Evolutionary conservation across 1,140 invertebrate genomes (phyloP).

Genomic region (Pachyrhynchus sulphureomaculatus): DNA sequence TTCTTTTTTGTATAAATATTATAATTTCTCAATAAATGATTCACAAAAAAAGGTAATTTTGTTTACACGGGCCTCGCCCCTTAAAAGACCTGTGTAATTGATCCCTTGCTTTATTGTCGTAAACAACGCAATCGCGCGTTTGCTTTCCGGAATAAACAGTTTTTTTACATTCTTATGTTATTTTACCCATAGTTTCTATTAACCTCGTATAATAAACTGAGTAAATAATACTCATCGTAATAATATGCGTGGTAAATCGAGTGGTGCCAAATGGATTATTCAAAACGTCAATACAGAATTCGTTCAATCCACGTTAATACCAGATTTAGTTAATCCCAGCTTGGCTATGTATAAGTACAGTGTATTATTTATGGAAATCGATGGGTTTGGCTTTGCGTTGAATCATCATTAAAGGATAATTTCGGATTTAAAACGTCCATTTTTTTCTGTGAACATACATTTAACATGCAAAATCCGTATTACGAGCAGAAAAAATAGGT

Average conservation of each 20-base stretch:
- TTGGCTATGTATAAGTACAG: constrained; percentile 16
- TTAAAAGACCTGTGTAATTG: too few relatives aligned
- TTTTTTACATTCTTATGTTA: too few relatives aligned
- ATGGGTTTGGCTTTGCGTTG: constrained; percentile 17
- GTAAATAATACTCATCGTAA: background rate
- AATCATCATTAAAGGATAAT: constrained; percentile 25
- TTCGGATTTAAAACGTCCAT: constrained; percentile 1
- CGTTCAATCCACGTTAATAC: constrained; percentile 18
- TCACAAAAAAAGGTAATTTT: too few relatives aligned
- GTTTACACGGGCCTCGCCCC: too few relatives aligned
- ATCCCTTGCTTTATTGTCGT: too few relatives aligned
- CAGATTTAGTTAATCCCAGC: constrained; percentile 18
- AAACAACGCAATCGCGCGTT: too few relatives aligned
- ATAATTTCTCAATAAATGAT: too few relatives aligned
- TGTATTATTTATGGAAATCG: constrained; percentile 23
- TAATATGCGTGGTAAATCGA: constrained; percentile 4
- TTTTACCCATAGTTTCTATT: too few relatives aligned
- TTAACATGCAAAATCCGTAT: constrained; percentile 1
- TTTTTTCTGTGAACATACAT: background rate
- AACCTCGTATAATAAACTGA: too few relatives aligned
- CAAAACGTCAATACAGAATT: constrained; percentile 17
- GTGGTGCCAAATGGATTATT: background rate
- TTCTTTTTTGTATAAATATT: too few relatives aligned
- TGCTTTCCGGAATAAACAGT: too few relatives aligned
- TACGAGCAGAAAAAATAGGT: background rate